phyloP scores from a whole-genome alignment of 2,113 vertebrate species.

The Sturnus vulgaris region DNA sequence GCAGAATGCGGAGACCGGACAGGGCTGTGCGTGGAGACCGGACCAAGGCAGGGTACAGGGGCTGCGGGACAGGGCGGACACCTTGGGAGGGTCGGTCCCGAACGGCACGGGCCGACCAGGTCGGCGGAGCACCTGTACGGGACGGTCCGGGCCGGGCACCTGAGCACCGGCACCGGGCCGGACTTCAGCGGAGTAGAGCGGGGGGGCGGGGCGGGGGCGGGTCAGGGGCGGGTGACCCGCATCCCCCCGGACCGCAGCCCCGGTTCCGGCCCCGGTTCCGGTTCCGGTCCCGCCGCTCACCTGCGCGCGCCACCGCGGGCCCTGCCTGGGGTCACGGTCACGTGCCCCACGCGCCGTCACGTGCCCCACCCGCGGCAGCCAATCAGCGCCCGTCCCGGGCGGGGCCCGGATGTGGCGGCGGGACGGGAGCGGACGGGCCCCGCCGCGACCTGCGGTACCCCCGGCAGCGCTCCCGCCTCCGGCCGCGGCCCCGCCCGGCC shows the following conservation, averaged over 20 bases:
- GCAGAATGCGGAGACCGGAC: neutral
- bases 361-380: neutral
- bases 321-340: neutral
- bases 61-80: neutral
- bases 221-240: neutral
- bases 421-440: rapidly evolving
- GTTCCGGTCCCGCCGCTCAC: neutral
- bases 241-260: neutral
- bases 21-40: neutral
- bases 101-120: neutral
- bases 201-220: neutral
- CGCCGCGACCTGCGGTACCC: rapidly evolving
- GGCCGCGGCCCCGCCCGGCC: too few species aligned
- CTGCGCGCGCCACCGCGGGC: conserved; percentile 15
- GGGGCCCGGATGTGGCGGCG: neutral
- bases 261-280: neutral
- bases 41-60: neutral
- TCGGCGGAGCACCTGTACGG: neutral
- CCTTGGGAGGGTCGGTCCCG: neutral
- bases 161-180: neutral
- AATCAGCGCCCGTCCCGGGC: neutral
- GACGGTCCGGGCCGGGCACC: neutral
- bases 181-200: neutral
- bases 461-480: neutral
- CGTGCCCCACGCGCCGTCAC: neutral